These are phyloP conservation scores for Parasteatoda lunata DNA, from an alignment of 2,888 invertebrate genomes.

Conservation along the genomic window DNA sequence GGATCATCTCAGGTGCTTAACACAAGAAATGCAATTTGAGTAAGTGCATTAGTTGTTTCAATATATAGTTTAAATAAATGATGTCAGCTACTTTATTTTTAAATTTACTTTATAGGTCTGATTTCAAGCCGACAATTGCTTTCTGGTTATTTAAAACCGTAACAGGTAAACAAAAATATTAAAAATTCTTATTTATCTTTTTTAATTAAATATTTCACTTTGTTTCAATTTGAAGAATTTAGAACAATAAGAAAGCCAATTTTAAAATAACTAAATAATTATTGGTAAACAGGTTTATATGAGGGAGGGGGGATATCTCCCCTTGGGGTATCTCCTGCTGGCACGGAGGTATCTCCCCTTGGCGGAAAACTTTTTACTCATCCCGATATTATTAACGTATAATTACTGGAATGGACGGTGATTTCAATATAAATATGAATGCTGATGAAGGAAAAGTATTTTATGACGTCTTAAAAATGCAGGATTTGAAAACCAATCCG, in stretches of 20 bases:
- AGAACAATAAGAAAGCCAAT: too few species aligned
- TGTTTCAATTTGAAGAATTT: background rate
- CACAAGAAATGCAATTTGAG: conserved; percentile 90
- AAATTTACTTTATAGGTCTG: conserved; percentile 77
- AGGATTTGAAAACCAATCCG: too few species aligned
- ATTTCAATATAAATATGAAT: too few species aligned
- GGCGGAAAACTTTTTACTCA: too few species aligned
- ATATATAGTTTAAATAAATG: background rate
- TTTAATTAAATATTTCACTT: background rate
- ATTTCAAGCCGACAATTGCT: conserved; percentile 93
- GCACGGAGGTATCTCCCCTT: too few species aligned
- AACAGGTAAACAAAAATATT: conserved; percentile 79
- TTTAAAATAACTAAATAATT: too few species aligned
- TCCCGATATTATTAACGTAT: too few species aligned
- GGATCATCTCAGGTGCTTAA: conserved; percentile 92
- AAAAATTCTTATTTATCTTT: background rate
- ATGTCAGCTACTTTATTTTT: background rate
- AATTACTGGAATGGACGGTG: too few species aligned
- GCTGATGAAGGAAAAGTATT: too few species aligned
- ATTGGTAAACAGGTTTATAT: background rate
- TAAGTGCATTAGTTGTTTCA: conserved; percentile 19
- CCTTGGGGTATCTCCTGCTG: too few species aligned
- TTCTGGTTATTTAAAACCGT: conserved; percentile 97
- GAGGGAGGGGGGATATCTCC: too few species aligned
- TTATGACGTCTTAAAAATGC: too few species aligned